These are phyloP conservation scores for Tinamus guttatus DNA, from an alignment of 2,113 vertebrate species.

Conservation along the genomic window DNA sequence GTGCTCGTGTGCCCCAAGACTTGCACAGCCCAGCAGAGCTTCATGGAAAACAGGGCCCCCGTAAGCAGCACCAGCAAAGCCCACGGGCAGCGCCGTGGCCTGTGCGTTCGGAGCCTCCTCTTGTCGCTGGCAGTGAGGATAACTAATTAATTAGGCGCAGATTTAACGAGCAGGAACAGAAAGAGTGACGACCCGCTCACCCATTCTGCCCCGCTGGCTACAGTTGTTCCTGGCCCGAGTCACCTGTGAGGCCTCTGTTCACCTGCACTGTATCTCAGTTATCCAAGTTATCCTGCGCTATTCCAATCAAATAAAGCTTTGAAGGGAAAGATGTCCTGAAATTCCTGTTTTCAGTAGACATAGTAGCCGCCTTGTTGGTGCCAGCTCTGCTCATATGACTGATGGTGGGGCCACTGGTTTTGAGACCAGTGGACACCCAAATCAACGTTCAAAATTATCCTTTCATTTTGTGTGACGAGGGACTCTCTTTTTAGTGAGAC, in stretches of 20 bases:
- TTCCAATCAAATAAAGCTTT: slow-evolving; percentile 4
- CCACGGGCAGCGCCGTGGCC: neutral
- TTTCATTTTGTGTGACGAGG: neutral
- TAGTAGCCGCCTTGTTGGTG: neutral
- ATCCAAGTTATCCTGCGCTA: slow-evolving; percentile 68
- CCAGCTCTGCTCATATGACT: neutral
- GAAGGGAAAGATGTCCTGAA: neutral
- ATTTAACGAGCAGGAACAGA: slow-evolving; percentile 87
- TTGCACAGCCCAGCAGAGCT: neutral
- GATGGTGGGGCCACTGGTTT: neutral
- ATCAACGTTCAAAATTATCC: neutral
- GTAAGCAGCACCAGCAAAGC: neutral
- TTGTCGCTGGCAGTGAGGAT: neutral
- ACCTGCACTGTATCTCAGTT: slow-evolving; percentile 73
- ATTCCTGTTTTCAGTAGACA: neutral
- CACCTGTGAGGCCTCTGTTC: slow-evolving; percentile 56
- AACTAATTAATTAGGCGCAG: slow-evolving; percentile 88
- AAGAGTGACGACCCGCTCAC: slow-evolving; percentile 83
- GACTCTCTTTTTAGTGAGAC: neutral
- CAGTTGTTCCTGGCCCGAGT: slow-evolving; percentile 11
- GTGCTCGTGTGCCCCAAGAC: neutral
- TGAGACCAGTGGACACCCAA: neutral
- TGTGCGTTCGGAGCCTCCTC: slow-evolving; percentile 48
- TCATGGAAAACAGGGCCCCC: neutral
- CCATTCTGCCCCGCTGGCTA: slow-evolving; percentile 64